Conservation (phyloP, 2,797 vertebrate genomes). For the Sternarchorhynchus goeldii region DNA sequence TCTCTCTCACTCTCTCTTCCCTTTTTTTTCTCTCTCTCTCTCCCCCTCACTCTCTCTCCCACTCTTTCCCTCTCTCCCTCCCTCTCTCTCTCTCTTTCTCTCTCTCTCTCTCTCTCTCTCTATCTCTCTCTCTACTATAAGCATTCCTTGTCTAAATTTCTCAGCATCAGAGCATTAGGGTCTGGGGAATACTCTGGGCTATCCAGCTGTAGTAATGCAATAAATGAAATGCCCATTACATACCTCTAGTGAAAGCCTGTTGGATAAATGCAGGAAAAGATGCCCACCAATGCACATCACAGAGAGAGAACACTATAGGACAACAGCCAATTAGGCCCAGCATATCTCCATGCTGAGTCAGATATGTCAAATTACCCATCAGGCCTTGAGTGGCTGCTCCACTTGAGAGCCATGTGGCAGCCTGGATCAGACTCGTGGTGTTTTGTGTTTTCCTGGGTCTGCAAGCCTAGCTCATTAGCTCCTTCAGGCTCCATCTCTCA, state of each 20-base stretch:
- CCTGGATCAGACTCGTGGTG: conserved; percentile 1
- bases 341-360: conserved; percentile 42
- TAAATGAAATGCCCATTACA: conserved; percentile 37
- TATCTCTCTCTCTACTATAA: not conserved
- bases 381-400: conserved; percentile 21
- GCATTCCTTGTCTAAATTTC: not conserved
- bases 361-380: conserved; percentile 51
- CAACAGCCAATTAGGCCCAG: conserved; percentile 57
- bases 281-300: conserved; percentile 2
- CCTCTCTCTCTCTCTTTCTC: not conserved
- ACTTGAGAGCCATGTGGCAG: not conserved
- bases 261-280: conserved; percentile 13
- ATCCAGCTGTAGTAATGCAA: conserved; percentile 13
- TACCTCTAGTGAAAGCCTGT: conserved; percentile 23
- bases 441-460: conserved; percentile 3
- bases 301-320: conserved; percentile 40
- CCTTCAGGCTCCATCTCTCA: not conserved
- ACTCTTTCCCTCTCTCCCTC: conserved; percentile 5
- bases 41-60: not conserved
- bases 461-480: conserved; percentile 24
- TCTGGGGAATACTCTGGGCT: conserved; percentile 18
- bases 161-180: not conserved
- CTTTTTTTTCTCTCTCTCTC: not conserved
- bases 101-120: not conserved
- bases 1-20: not conserved